Base-by-base conservation (phyloP, 2,797 vertebrate genomes). In the Myiothlypis chrysogaster region DNA sequence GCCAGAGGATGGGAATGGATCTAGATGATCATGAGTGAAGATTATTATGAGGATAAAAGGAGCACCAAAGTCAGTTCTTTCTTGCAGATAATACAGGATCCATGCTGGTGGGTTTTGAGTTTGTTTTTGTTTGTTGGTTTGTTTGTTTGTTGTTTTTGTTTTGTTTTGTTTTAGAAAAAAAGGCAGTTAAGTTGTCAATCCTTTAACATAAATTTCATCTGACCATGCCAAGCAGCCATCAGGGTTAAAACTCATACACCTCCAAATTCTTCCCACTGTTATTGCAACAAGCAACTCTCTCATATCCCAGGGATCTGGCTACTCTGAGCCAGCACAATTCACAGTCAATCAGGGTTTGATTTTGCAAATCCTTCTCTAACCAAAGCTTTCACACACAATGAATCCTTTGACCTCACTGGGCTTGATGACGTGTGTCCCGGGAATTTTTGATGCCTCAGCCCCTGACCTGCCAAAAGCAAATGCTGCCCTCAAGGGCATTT, bases 321-420 rank as follows among this genome's bases (percentile, higher is more conserved):
- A 2, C 43, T 70, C 57, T 55, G 57, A 57, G 24, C 41, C 75
- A 80, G 57, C 32, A 52, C 61, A 63, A 61, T 75, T 75, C 83
- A 49, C 71, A 55, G 65, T 28, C 72, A 59, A 41, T 37, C 47
- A 20, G 72, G 69, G 69, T 32, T 78, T 83, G 72, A 63, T 86
- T 89, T 87, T 88, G 50, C 65, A 94, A 83, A 86, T 70, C 39
- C 50, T 84, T 9, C 76, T 78, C 53, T 47, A 84, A n/a, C 56
- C 44, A 86, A 55, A 52, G 70, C 55, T 76, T 73, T 55, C 83
- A 50, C 17, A n/a, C 52, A 96, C 86, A 93, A 90, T 76, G 79
- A 88, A 53, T 94, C 83, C 93, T 95, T 94, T 93, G 83, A 94
- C 95, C 93, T 87, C 85, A n/a, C 59, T 43, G 78, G 50, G 43